A percentile compares a stretch with the other conserved stretches of the same genome.
phyloP scores from a whole-genome alignment of 2,113 vertebrate species.

The Helogale parvula region DNA sequence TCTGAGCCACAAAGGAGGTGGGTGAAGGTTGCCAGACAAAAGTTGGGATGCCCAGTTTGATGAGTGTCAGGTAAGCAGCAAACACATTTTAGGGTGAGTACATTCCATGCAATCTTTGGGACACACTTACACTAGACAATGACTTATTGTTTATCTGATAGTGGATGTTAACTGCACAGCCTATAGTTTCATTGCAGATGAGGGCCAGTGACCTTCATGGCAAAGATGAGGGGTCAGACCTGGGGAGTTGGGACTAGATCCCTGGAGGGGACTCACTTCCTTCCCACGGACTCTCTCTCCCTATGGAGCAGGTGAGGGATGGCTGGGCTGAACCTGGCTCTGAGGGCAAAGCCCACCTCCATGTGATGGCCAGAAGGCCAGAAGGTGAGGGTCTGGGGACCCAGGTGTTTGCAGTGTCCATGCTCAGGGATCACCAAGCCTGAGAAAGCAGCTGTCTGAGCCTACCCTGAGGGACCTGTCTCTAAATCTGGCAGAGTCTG shows the following conservation, averaged over 20 bases:
- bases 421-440: neutral
- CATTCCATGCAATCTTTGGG: neutral
- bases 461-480: no score
- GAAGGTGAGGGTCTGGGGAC: neutral
- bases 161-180: neutral
- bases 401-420: neutral
- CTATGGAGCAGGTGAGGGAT: neutral
- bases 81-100: neutral
- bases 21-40: neutral
- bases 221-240: neutral
- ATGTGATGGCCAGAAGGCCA: neutral
- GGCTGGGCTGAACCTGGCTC: neutral
- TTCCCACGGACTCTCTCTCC: neutral
- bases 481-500: neutral
- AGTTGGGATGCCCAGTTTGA: neutral
- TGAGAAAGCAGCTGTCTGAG: neutral
- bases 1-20: neutral
- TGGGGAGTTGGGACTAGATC: neutral
- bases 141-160: neutral
- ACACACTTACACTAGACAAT: neutral
- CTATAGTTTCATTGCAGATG: neutral
- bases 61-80: neutral
- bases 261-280: neutral
- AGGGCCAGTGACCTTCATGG: neutral
- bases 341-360: neutral